Base-by-base conservation (phyloP, 1,140 invertebrate species). In the Lutraria rhynchaena region DNA sequence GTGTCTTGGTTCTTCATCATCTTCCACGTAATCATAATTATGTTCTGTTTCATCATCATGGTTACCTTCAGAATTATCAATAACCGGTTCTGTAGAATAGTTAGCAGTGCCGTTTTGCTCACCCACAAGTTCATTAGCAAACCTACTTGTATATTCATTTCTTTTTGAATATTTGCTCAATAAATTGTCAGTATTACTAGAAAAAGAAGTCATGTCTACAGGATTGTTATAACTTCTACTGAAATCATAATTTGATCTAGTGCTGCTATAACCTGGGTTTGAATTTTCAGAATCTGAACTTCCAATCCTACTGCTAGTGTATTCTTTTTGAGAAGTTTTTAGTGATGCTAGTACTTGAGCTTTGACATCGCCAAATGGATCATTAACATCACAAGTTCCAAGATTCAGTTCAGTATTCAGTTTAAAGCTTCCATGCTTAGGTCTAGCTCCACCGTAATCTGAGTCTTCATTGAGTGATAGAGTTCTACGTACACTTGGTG, bases 381-480 rank as follows among this genome's bases (percentile, higher is more conserved):
- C 44, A 3, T 7, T 33, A 31, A 24, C n/a, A 15, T 44, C 35
- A 29, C 29, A 9, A 11, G 7, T 60, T 17, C 3, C 19, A 3
- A 63, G 31, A 3, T 49, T n/a, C 13, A 29, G 31, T 27, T 24
- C 55, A 33, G 31, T 46, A 0, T 41, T 41, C 15, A 41, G 5
- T 33, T 22, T 35, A 22, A 31, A 53, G 11, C 69, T 57, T 17
- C 71, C 37, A 35, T 70, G 44, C 37, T 85, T 85, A n/a, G 84
- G 84, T 37, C 81, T 80, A 19, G 84, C 84, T 22, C 84, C 84
- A 73, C 84, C 81, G 60, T 77, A 85, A 13, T 70, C 65, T 3
- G 58, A 37, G 15, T 58, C 37, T 24, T 33, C 63, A 3, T 46
- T 41, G 31, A 69, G 2, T 27, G 76, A 80, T 5, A 70, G 2